phyloP scores from a whole-genome alignment of 2,113 vertebrate genomes.

The Chitala chitala region DNA sequence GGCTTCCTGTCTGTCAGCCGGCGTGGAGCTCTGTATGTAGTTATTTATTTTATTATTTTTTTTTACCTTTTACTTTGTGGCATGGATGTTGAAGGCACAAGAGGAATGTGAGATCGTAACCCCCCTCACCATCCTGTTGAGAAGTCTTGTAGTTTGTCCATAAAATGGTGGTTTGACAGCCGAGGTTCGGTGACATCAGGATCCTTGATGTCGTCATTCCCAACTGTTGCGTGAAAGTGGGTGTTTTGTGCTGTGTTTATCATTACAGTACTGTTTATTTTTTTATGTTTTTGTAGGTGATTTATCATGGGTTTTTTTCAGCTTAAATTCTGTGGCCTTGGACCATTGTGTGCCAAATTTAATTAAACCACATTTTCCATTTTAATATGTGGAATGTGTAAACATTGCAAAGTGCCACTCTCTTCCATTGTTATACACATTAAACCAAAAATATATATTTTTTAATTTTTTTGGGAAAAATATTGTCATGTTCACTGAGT shows the following conservation, averaged over 20 bases:
- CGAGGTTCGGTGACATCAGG: background rate
- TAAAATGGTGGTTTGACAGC: background rate
- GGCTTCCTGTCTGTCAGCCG: background rate
- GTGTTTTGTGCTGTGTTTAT: background rate
- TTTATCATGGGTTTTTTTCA: constrained; percentile 38
- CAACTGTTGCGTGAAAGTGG: no score
- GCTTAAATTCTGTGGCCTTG: constrained; percentile 59
- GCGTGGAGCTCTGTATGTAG: constrained; percentile 9
- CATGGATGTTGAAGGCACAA: no score
- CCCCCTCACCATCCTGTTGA: constrained; percentile 28
- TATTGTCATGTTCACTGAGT: no score
- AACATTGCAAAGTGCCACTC: constrained; percentile 39
- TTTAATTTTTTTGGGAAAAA: no score
- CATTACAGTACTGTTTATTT: background rate
- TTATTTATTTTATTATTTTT: background rate
- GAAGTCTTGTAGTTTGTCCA: constrained; percentile 7
- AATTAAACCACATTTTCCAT: constrained; percentile 43
- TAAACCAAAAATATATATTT: constrained; percentile 40
- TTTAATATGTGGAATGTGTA: constrained; percentile 50
- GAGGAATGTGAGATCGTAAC: constrained; percentile 38
- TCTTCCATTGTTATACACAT: constrained; percentile 40
- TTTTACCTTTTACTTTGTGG: no score
- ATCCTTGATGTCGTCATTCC: no score
- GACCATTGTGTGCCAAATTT: constrained; percentile 63
- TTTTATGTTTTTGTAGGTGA: constrained; percentile 19